A percentile compares a stretch with the other conserved stretches of the same genome.
These are phyloP conservation scores for Melitaea cinxia DNA, from an alignment of 1,140 invertebrate species.

Conservation along the genomic window DNA sequence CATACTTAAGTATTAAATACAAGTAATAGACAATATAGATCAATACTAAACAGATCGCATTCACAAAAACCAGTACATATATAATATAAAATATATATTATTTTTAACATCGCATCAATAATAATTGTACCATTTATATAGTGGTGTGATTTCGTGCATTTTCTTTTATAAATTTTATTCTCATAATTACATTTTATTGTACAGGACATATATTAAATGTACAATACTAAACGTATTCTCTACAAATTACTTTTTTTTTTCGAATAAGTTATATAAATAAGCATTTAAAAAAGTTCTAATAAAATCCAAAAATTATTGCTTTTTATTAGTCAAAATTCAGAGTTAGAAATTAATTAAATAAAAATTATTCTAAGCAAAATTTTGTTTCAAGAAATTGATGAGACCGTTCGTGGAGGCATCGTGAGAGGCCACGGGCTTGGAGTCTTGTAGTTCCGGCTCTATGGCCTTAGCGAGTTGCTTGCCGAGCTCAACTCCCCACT, in stretches of 20 bases:
- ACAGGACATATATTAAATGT: too few species aligned
- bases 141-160: too few species aligned
- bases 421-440: slow-evolving; percentile 85
- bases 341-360: not conserved
- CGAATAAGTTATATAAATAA: too few species aligned
- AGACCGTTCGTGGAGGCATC: slow-evolving; percentile 97
- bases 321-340: too few species aligned
- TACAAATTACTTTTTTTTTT: too few species aligned
- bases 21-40: not conserved
- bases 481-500: slow-evolving; percentile 99
- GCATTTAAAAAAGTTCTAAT: too few species aligned
- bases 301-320: too few species aligned
- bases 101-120: not conserved
- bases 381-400: slow-evolving; percentile 91
- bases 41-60: not conserved
- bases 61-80: not conserved
- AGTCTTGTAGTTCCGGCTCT: slow-evolving; percentile 93
- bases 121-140: too few species aligned
- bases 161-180: too few species aligned
- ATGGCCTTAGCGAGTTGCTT: slow-evolving; percentile 99
- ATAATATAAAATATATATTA: not conserved
- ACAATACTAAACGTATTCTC: too few species aligned
- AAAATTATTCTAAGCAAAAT: slow-evolving; percentile 36
- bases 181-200: too few species aligned
- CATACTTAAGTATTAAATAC: slow-evolving; percentile 21